Evolutionary conservation across 1,140 invertebrate species (phyloP).

Genomic region (Pseudomyrmex gracilis): DNA sequence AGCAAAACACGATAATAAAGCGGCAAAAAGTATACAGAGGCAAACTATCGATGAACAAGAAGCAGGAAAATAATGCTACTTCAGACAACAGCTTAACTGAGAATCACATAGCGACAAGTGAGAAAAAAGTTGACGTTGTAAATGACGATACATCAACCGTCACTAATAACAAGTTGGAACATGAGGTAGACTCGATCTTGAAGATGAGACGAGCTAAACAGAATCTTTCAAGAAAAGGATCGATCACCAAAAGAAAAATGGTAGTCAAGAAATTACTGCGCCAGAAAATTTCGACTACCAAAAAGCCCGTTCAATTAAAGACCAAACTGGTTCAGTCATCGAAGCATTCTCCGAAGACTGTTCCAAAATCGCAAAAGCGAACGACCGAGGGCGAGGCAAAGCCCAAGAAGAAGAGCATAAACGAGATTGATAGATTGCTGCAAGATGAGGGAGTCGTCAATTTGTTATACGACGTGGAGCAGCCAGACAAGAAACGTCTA

Average conservation of each 20-base stretch:
- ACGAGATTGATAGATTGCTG: slow-evolving; percentile 91
- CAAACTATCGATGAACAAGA: slow-evolving; percentile 60
- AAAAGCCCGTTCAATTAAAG: slow-evolving; percentile 68
- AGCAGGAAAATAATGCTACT: slow-evolving; percentile 25
- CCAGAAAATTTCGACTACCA: slow-evolving; percentile 68
- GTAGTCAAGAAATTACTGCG: slow-evolving; percentile 72
- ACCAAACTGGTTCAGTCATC: slow-evolving; percentile 65
- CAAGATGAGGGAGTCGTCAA: slow-evolving; percentile 95
- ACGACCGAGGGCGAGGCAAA: slow-evolving; percentile 65
- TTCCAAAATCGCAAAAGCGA: slow-evolving; percentile 64
- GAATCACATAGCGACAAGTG: slow-evolving; percentile 34
- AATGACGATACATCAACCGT: slow-evolving; percentile 44
- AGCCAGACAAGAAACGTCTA: slow-evolving; percentile 84
- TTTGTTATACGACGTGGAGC: slow-evolving; percentile 92
- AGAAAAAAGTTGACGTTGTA: neutral
- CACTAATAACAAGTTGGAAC: slow-evolving; percentile 21
- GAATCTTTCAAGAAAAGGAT: slow-evolving; percentile 55
- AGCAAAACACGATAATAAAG: slow-evolving; percentile 76
- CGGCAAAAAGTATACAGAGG: slow-evolving; percentile 77
- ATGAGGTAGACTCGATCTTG: slow-evolving; percentile 28
- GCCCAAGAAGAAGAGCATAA: slow-evolving; percentile 86
- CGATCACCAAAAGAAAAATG: slow-evolving; percentile 73
- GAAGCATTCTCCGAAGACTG: slow-evolving; percentile 60
- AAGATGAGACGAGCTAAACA: slow-evolving; percentile 50
- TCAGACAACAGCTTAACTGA: neutral